phyloP scores from a whole-genome alignment of 2,113 vertebrate species.

The Mus pahari region DNA sequence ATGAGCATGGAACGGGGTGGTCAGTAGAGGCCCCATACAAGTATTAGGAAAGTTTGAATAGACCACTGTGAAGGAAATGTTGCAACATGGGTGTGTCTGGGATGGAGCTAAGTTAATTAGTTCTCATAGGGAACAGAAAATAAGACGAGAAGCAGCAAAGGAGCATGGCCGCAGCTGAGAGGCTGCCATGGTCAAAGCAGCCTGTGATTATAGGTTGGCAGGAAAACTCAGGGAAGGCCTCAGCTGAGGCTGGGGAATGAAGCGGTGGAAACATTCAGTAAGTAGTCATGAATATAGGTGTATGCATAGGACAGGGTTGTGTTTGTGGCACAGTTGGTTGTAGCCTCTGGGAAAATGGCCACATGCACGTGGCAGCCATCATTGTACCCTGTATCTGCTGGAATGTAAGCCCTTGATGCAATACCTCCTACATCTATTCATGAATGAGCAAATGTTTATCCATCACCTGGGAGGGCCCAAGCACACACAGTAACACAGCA shows the following conservation, averaged over 20 bases:
- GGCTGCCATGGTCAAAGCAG: background rate
- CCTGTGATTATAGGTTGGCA: background rate
- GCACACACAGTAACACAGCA: background rate
- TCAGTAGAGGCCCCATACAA: background rate
- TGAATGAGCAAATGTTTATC: background rate
- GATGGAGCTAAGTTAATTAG: too few species aligned
- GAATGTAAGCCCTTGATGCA: background rate
- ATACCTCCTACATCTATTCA: background rate
- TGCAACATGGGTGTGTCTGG: background rate
- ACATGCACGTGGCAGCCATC: background rate
- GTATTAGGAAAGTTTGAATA: background rate
- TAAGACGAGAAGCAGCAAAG: background rate
- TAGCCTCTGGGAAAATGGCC: background rate
- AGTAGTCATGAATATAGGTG: too few species aligned
- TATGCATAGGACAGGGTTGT: background rate
- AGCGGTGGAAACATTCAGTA: background rate
- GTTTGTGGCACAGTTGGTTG: background rate
- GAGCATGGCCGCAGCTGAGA: background rate
- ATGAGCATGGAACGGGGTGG: too few species aligned
- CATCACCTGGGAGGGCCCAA: background rate
- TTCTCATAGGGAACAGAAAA: background rate
- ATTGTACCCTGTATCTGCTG: background rate
- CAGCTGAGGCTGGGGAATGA: background rate
- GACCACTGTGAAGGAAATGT: background rate
- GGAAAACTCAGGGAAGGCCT: background rate